phyloP scores from a whole-genome alignment of 1,140 invertebrate genomes.

The Trichoplusia ni region DNA sequence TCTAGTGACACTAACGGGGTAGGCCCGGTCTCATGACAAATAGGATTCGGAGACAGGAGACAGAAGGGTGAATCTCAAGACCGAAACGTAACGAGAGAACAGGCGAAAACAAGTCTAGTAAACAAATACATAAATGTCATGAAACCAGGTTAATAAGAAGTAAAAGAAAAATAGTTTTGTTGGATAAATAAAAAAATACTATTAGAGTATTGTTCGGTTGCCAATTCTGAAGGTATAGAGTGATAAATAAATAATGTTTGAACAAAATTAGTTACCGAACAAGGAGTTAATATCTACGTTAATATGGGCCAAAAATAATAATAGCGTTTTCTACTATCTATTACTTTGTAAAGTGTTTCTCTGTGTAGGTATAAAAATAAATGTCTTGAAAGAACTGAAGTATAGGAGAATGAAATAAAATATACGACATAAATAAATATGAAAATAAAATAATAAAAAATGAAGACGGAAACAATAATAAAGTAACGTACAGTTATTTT shows the following conservation, averaged over 20 bases:
- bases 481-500: conserved; percentile 33
- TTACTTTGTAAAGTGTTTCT: conserved; percentile 79
- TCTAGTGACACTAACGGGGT: conserved; percentile 54
- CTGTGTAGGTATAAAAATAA: conserved; percentile 78
- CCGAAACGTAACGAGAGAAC: conserved; percentile 35
- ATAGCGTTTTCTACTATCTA: conserved; percentile 67
- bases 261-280: conserved; percentile 67
- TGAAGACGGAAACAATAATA: conserved; percentile 33
- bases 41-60: conserved; percentile 37
- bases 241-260: background rate
- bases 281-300: conserved; percentile 63
- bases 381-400: conserved; percentile 72
- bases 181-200: conserved; percentile 56
- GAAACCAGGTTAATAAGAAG: conserved; percentile 59
- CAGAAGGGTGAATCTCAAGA: conserved; percentile 36
- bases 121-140: conserved; percentile 54
- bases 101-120: conserved; percentile 2
- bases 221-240: conserved; percentile 47
- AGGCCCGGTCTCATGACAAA: conserved; percentile 62
- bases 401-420: conserved; percentile 71
- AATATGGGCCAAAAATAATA: conserved; percentile 76
- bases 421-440: conserved; percentile 59
- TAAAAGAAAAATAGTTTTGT: conserved; percentile 43
- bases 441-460: conserved; percentile 61
- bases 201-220: conserved; percentile 63